These are phyloP conservation scores for Poicephalus gulielmi DNA, from an alignment of 2,113 vertebrate species.

Conservation along the genomic window DNA sequence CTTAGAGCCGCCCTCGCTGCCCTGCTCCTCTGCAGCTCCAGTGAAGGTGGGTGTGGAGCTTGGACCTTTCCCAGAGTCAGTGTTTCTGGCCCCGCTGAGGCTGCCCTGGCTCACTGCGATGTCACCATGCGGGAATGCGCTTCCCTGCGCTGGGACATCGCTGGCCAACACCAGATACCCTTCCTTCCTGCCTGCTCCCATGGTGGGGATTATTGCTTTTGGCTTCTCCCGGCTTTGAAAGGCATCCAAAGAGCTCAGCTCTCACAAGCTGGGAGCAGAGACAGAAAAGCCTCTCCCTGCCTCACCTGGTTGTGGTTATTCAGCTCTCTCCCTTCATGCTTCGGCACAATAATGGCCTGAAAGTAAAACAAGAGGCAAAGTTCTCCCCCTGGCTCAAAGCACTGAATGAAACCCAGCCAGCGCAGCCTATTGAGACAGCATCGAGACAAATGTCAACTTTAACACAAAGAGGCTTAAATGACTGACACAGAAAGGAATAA, in stretches of 20 bases:
- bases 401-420: conserved; percentile 55
- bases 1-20: neutral
- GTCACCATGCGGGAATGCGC: conserved; percentile 33
- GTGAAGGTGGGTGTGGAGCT: conserved; percentile 13
- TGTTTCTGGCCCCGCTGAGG: neutral
- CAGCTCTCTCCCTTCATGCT: conserved; percentile 61
- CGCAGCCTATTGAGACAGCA: conserved; percentile 51
- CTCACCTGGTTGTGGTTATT: conserved; percentile 79
- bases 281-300: conserved; percentile 60
- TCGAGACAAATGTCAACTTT: conserved; percentile 71
- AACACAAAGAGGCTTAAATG: conserved; percentile 70
- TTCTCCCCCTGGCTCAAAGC: conserved; percentile 38
- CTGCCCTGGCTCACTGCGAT: neutral
- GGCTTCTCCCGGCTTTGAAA: conserved; percentile 65
- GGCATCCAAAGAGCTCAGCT: conserved; percentile 67
- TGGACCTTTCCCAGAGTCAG: neutral
- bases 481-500: conserved; percentile 67
- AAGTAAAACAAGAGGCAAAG: conserved; percentile 44
- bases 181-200: conserved; percentile 66
- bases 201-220: conserved; percentile 57
- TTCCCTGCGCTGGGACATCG: conserved; percentile 24
- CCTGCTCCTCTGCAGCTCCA: neutral
- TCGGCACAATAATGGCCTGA: conserved; percentile 54
- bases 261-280: conserved; percentile 65
- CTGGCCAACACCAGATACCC: conserved; percentile 43